phyloP scores from a whole-genome alignment of 2,888 invertebrate species.

The Achlya flavicornis region DNA sequence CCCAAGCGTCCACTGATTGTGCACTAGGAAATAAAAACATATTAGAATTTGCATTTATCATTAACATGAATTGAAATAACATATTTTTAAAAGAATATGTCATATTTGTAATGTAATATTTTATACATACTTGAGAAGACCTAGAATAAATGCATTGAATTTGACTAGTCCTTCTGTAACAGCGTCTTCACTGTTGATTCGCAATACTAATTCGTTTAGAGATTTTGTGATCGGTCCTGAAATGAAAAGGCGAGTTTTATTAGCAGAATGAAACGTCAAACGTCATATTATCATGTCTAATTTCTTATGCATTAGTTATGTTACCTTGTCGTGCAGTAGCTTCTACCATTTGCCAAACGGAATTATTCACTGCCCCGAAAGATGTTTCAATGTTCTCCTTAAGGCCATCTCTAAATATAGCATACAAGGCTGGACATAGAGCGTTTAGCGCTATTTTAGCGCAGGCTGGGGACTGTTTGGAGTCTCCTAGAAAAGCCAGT shows the following conservation, averaged over 20 bases:
- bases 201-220: conserved; percentile 91
- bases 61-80: too few species aligned
- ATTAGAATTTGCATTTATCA: conserved; percentile 15
- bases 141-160: conserved; percentile 95
- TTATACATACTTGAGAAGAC: conserved; percentile 90
- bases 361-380: conserved; percentile 93
- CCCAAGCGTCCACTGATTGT: conserved; percentile 95
- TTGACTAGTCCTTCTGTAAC: conserved; percentile 93
- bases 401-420: conserved; percentile 92
- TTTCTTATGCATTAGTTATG: not conserved
- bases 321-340: conserved; percentile 92
- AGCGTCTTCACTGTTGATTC: conserved; percentile 92
- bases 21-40: conserved; percentile 78
- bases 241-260: conserved; percentile 22
- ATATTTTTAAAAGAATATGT: not conserved
- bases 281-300: not conserved
- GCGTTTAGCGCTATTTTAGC: conserved; percentile 89
- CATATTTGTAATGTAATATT: too few species aligned
- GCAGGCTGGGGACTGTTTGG: conserved; percentile 85
- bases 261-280: not conserved
- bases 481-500: conserved; percentile 83
- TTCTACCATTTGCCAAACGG: conserved; percentile 95
- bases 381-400: conserved; percentile 91
- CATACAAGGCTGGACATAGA: conserved; percentile 93
- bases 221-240: conserved; percentile 91